Conservation (phyloP, 2,113 vertebrate species). For the Sturnira hondurensis region DNA sequence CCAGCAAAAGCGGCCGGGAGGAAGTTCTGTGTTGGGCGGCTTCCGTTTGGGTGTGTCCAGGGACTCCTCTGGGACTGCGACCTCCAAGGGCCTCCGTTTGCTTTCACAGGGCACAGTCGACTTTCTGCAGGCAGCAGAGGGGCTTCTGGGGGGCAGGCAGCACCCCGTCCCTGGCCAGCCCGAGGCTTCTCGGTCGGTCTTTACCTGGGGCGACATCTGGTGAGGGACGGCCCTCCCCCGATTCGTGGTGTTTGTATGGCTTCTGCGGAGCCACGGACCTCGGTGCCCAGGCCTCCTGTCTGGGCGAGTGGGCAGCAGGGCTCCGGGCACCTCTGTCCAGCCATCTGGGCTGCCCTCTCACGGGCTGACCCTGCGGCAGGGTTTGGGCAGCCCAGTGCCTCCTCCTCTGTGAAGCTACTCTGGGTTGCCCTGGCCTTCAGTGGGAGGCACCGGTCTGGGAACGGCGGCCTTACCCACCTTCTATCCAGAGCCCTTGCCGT, state of each 20-base stretch:
- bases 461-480: fast-evolving
- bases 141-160: not conserved
- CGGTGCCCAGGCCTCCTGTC: not conserved
- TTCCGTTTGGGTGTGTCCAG: too few relatives aligned
- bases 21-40: fast-evolving
- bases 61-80: not conserved
- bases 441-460: not conserved
- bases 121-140: not conserved
- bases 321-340: not conserved
- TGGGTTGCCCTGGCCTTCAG: not conserved
- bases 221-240: not conserved
- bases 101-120: not conserved
- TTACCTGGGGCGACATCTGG: fast-evolving
- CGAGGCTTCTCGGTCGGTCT: fast-evolving
- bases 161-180: fast-evolving
- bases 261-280: not conserved
- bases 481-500: fast-evolving
- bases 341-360: fast-evolving
- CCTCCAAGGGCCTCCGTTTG: not conserved
- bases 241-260: fast-evolving
- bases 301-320: not conserved
- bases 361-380: fast-evolving
- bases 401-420: not conserved
- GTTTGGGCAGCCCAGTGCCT: not conserved
- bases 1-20: fast-evolving